A percentile compares a stretch with the other conserved stretches of the same genome.
Conservation (phyloP, 2,888 invertebrate species). For the Zele albiditarsus region DNA sequence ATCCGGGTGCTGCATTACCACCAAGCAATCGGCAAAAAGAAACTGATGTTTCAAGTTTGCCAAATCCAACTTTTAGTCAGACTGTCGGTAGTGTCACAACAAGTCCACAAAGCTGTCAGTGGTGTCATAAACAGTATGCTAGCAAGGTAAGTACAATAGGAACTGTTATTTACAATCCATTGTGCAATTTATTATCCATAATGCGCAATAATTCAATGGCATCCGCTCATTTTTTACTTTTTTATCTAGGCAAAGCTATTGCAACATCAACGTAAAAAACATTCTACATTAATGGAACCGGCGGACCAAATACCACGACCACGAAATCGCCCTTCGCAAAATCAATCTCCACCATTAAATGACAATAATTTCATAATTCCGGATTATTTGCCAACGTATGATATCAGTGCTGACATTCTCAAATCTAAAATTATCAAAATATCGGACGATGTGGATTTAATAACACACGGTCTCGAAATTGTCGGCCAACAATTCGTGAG, state of each 20-base stretch:
- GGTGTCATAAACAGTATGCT: slow-evolving; percentile 92
- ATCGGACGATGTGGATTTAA: slow-evolving; percentile 59
- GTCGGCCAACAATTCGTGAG: slow-evolving; percentile 66
- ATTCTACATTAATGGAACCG: slow-evolving; percentile 74
- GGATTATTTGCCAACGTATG: slow-evolving; percentile 59
- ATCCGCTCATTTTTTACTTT: background rate
- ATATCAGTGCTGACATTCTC: slow-evolving; percentile 54
- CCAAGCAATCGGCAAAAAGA: slow-evolving; percentile 73
- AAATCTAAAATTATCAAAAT: slow-evolving; percentile 64
- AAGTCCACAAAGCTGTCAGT: slow-evolving; percentile 82
- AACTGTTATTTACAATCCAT: slow-evolving; percentile 48
- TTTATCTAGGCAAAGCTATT: slow-evolving; percentile 76
- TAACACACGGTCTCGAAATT: slow-evolving; percentile 55
- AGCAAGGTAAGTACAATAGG: slow-evolving; percentile 79
- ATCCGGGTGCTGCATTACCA: slow-evolving; percentile 84
- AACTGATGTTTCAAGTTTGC: slow-evolving; percentile 73
- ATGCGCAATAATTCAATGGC: background rate
- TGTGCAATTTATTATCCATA: slow-evolving; percentile 3
- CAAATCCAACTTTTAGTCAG: slow-evolving; percentile 79
- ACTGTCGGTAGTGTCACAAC: slow-evolving; percentile 84
- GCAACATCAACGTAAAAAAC: slow-evolving; percentile 81
- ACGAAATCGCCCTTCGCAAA: slow-evolving; percentile 66
- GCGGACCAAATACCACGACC: slow-evolving; percentile 69
- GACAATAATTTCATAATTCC: slow-evolving; percentile 61
- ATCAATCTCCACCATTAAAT: slow-evolving; percentile 60